phyloP scores from a whole-genome alignment of 2,113 vertebrate species.

The Acanthisitta chloris region DNA sequence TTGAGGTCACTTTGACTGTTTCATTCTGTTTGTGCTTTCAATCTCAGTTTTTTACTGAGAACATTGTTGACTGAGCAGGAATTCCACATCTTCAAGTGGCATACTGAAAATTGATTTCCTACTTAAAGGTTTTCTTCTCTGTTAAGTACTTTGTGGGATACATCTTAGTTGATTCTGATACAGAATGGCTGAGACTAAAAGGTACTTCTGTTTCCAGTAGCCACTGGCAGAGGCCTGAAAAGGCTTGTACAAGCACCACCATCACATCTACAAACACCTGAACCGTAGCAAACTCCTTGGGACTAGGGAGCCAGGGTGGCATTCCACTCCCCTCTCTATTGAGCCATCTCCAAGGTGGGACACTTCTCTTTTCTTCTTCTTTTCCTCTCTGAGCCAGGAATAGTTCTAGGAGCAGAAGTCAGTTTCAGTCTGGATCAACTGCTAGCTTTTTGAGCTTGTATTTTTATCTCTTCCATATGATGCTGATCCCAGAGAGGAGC shows the following conservation, averaged over 20 bases:
- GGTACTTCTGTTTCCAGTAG: background rate
- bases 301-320: background rate
- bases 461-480: constrained; percentile 6
- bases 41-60: background rate
- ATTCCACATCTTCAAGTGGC: background rate
- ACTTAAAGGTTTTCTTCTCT: background rate
- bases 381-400: background rate
- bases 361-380: background rate
- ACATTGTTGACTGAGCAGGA: background rate
- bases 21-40: background rate
- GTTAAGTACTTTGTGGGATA: background rate
- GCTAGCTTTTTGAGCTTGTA: background rate
- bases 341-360: background rate
- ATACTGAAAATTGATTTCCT: background rate
- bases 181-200: background rate
- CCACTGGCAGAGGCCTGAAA: background rate
- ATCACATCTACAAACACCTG: background rate
- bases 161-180: background rate
- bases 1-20: constrained; percentile 12
- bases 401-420: background rate
- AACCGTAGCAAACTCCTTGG: background rate
- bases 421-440: background rate
- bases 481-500: background rate
- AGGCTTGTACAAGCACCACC: background rate
- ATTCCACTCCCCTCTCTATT: background rate